Percentiles rank a stretch among this genome's conserved stretches.
Evolutionary conservation across 2,113 vertebrate species (phyloP).

Genomic region (Typhlomys cinereus): DNA sequence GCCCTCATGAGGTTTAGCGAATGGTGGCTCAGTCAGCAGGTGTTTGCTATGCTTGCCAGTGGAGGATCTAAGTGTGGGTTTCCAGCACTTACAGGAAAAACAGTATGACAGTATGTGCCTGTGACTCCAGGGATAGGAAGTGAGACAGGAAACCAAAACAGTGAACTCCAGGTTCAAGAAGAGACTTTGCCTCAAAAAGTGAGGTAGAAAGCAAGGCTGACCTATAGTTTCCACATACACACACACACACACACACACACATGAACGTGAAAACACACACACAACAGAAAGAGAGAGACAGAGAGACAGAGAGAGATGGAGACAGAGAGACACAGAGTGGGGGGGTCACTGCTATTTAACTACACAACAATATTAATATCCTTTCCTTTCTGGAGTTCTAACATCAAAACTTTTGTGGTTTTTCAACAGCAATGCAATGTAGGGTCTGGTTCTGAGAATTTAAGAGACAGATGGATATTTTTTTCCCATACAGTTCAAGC

Average conservation of each 20-base stretch:
- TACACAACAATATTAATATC: background rate
- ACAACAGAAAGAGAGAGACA: too few relatives aligned
- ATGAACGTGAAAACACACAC: background rate
- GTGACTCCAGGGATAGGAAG: background rate
- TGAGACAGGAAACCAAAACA: background rate
- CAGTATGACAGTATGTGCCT: accelerated
- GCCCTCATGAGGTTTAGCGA: background rate
- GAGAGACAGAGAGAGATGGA: too few relatives aligned
- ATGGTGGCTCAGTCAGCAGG: background rate
- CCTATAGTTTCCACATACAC: background rate
- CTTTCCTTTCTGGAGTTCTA: background rate
- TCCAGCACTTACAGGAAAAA: background rate
- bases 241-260: background rate
- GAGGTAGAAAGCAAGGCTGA: background rate
- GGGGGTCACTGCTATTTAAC: background rate
- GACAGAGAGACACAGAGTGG: too few relatives aligned
- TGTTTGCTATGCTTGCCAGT: background rate
- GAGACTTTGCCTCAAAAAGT: background rate
- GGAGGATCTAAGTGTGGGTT: too few relatives aligned
- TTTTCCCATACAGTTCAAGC: background rate
- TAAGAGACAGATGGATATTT: background rate
- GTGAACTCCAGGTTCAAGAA: too few relatives aligned
- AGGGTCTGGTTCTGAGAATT: background rate
- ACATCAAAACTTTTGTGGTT: background rate
- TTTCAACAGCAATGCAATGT: slow-evolving; percentile 21